Percentiles rank a stretch among this genome's conserved stretches.
phyloP scores from a whole-genome alignment of 37 sponge, comb jelly and placozoan genomes.

The Crambe crambe region DNA sequence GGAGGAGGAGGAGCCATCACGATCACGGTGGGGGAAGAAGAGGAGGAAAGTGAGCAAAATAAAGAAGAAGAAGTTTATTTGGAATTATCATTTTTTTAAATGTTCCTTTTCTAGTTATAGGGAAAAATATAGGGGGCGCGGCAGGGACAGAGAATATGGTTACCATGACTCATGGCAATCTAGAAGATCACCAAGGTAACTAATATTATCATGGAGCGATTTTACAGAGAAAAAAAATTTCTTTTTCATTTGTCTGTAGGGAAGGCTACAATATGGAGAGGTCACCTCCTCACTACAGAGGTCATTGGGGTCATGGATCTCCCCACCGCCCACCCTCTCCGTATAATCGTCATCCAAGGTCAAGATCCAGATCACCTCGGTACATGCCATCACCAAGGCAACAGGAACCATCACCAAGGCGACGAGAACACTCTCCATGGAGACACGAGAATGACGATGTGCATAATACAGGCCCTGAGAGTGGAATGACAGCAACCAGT shows the following conservation, averaged over 20 bases:
- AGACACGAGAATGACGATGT: not conserved
- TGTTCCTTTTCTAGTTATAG: not conserved
- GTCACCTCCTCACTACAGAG: not conserved
- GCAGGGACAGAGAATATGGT: not conserved
- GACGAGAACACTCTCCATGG: not conserved
- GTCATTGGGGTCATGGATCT: not conserved
- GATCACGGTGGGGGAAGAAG: not conserved
- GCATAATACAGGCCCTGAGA: not conserved
- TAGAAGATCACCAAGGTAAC: constrained; percentile 4
- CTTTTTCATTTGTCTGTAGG: not conserved
- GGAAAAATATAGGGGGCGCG: not conserved
- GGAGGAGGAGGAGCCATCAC: not conserved
- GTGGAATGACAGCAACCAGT: no score
- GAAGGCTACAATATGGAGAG: not conserved
- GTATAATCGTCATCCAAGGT: not conserved
- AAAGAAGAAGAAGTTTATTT: not conserved
- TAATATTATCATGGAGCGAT: not conserved
- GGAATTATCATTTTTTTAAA: no score
- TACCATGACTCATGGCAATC: not conserved
- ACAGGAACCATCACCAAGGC: not conserved
- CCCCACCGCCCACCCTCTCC: not conserved
- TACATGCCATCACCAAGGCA: no score
- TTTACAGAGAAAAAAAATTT: no score
- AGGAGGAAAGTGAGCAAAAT: not conserved
- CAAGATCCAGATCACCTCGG: not conserved